Conservation (phyloP, 2,888 invertebrate genomes). For the Polyploca ridens region DNA sequence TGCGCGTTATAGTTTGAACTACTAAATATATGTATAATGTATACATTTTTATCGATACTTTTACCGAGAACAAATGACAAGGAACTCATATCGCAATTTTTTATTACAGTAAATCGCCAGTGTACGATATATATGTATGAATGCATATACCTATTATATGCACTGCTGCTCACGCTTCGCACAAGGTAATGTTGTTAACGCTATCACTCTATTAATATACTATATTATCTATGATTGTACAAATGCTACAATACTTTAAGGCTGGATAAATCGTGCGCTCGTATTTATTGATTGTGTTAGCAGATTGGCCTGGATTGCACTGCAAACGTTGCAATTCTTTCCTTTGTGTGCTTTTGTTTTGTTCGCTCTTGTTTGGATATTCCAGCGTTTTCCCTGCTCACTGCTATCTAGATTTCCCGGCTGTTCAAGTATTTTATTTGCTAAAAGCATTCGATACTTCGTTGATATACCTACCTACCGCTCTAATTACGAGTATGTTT, state of each 20-base stretch:
- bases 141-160: too few relatives aligned
- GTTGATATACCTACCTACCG: conserved; percentile 20
- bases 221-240: neutral
- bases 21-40: too few relatives aligned
- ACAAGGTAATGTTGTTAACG: too few relatives aligned
- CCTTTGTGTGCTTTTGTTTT: conserved; percentile 27
- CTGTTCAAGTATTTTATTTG: conserved; percentile 22
- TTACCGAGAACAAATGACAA: too few relatives aligned
- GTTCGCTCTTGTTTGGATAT: conserved; percentile 31
- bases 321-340: conserved; percentile 35
- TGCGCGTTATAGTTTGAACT: too few relatives aligned
- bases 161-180: too few relatives aligned
- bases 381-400: conserved; percentile 20
- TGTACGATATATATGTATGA: too few relatives aligned
- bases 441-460: conserved; percentile 15
- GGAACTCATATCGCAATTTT: too few relatives aligned
- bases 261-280: neutral
- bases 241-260: neutral
- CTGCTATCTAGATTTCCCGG: conserved; percentile 25
- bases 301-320: conserved; percentile 28
- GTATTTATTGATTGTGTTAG: conserved; percentile 29
- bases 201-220: too few relatives aligned
- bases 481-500: conserved; percentile 20
- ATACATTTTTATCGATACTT: too few relatives aligned
- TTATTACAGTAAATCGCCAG: too few relatives aligned